Conservation (phyloP, 2,888 invertebrate genomes). For the Argynnis bischoffii region DNA sequence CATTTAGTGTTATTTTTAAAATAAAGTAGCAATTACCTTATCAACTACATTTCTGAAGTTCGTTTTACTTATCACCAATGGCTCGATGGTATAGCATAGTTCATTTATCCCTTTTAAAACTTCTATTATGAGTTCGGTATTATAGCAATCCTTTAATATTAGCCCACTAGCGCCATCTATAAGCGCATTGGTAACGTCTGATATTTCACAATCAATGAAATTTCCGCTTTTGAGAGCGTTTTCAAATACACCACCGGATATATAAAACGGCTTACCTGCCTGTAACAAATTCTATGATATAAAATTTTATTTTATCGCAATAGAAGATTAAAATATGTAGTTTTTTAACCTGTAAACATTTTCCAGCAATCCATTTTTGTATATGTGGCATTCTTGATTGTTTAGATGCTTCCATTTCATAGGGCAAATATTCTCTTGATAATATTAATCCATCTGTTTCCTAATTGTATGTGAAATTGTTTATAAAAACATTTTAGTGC, state of each 20-base stretch:
- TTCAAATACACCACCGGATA: slow-evolving; percentile 60
- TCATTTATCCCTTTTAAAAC: slow-evolving; percentile 54
- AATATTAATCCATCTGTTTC: slow-evolving; percentile 62
- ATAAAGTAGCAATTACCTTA: slow-evolving; percentile 45
- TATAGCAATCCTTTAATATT: slow-evolving; percentile 48
- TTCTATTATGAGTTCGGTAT: slow-evolving; percentile 45
- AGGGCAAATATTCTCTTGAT: slow-evolving; percentile 60
- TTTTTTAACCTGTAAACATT: slow-evolving; percentile 59
- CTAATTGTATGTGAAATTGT: slow-evolving; percentile 45
- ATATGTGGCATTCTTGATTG: slow-evolving; percentile 52
- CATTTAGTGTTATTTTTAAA: neutral
- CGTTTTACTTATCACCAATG: slow-evolving; percentile 48
- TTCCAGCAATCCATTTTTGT: slow-evolving; percentile 62
- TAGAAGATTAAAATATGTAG: slow-evolving; percentile 1
- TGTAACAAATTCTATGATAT: slow-evolving; percentile 41
- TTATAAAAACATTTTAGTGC: neutral
- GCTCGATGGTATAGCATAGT: slow-evolving; percentile 57
- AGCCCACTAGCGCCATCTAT: slow-evolving; percentile 65
- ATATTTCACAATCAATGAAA: slow-evolving; percentile 49
- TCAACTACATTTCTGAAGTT: slow-evolving; percentile 53
- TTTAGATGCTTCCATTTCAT: slow-evolving; percentile 51
- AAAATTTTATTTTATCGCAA: slow-evolving; percentile 2
- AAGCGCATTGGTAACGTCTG: slow-evolving; percentile 60
- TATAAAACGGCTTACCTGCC: slow-evolving; percentile 63
- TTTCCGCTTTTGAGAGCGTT: slow-evolving; percentile 46